A percentile compares a stretch with the other conserved stretches of the same genome.
These are phyloP conservation scores for Hippoglossus hippoglossus DNA, from an alignment of 2,797 vertebrate species.

Conservation along the genomic window DNA sequence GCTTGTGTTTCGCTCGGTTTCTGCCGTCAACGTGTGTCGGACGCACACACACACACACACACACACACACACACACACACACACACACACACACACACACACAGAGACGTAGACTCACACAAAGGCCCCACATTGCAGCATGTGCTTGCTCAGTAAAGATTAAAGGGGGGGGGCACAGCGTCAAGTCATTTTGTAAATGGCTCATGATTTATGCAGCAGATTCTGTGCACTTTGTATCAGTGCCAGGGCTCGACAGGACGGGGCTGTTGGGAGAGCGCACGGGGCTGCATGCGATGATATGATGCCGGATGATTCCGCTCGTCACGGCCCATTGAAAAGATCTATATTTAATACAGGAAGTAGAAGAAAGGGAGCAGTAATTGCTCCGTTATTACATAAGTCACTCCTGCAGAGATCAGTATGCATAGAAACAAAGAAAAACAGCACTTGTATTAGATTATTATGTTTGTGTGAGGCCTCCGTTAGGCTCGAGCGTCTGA, in stretches of 20 bases:
- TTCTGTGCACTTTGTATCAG: constrained; percentile 60
- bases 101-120: background rate
- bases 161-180: constrained; percentile 51
- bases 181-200: constrained; percentile 76
- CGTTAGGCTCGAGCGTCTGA: background rate
- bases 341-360: constrained; percentile 64
- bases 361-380: constrained; percentile 40
- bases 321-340: constrained; percentile 46
- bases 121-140: constrained; percentile 30
- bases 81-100: constrained; percentile 11
- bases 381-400: constrained; percentile 35
- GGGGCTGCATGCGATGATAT: constrained; percentile 43
- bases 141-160: constrained; percentile 50
- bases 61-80: constrained; percentile 23
- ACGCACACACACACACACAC: constrained; percentile 24
- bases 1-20: constrained; percentile 66
- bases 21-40: constrained; percentile 50
- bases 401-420: background rate
- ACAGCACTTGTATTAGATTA: background rate
- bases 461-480: background rate
- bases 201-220: constrained; percentile 75
- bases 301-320: constrained; percentile 48
- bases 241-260: constrained; percentile 59
- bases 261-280: constrained; percentile 52
- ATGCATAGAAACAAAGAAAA: background rate